Percentiles rank a stretch among this genome's conserved stretches.
phyloP scores from a whole-genome alignment of 2,888 invertebrate species.

The Agrypnus murinus region DNA sequence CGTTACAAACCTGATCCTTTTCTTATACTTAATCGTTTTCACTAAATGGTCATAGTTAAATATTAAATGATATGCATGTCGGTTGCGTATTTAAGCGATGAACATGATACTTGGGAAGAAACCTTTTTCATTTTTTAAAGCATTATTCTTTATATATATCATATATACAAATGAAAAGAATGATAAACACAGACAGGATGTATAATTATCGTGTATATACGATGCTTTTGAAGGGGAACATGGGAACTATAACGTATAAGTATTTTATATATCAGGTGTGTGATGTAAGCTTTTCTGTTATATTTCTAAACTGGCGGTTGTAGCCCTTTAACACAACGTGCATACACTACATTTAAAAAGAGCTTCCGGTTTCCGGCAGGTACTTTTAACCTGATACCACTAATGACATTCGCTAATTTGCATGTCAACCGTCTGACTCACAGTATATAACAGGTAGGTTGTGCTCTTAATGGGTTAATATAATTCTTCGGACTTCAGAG shows the following conservation, averaged over 20 bases:
- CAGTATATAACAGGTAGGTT: constrained; percentile 33
- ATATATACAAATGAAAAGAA: constrained; percentile 24
- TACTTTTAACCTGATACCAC: constrained; percentile 42
- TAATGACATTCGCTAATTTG: constrained; percentile 35
- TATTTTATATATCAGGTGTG: constrained; percentile 13
- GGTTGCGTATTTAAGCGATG: no score
- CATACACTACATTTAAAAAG: constrained; percentile 54
- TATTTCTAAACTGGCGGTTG: constrained; percentile 29
- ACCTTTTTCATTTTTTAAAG: neutral
- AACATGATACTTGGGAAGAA: constrained; percentile 3
- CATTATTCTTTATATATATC: no score
- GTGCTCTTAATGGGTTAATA: constrained; percentile 23
- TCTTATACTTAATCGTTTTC: no score
- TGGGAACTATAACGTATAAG: constrained; percentile 44
- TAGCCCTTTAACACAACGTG: constrained; percentile 58
- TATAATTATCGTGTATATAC: constrained; percentile 18
- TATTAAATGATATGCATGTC: no score
- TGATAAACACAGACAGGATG: constrained; percentile 25
- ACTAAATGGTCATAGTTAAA: no score
- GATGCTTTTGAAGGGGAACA: constrained; percentile 27
- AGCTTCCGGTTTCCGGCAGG: constrained; percentile 61
- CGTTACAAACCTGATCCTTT: no score
- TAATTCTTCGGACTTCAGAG: constrained; percentile 18
- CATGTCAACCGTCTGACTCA: constrained; percentile 41
- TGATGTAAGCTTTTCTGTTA: constrained; percentile 9